Evolutionary conservation across 2,797 vertebrate species (phyloP), one percentile per base, ranked within the genome.

Genomic region (Mormyrops attenuatus): DNA sequence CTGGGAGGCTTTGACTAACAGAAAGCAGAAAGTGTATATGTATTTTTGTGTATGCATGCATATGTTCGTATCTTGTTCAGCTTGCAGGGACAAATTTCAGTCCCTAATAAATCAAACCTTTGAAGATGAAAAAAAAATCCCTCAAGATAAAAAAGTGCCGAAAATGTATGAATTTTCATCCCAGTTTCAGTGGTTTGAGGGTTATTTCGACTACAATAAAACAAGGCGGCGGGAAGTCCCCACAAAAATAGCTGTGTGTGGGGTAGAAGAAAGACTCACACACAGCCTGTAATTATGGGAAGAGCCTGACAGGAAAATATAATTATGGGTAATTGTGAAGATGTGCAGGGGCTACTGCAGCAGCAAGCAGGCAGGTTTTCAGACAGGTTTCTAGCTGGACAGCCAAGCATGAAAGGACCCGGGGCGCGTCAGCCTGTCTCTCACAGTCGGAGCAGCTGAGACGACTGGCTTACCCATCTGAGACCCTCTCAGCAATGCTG

Each of bases 241-340:
- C 73, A 80, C 73, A 80, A 80, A 80, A 80, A 80, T 80, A 80
- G 73, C 73, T 80, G 7, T 82, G 77, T 47, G 77, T 9, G 41
- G 38, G 73, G 41, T n/a, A n/a, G 77, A 57, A 20, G 77, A 57
- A 17, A 63, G 86, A 66, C n/a, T 60, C 85, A 80, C 50, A 88
- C 90, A 90, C 89, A 91, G 93, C 92, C 91, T 94, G 88, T 94
- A 92, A 94, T 95, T 93, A 93, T 92, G 4, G 57, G 89, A 93
- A 93, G 92, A 93, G 93, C 89, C 87, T 26, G 88, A 89, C 89
- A 88, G 86, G 92, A 92, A 91, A 92, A 90, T 93, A 91, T 94
- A 94, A 95, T 95, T 89, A 85, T 52, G 92, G 92, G 93, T 95
- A 95, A 95, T 95, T 91, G 94, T 93, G 94, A 86, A 88, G 89